Evolutionary conservation across 2,113 vertebrate genomes (phyloP), one percentile per base, ranked within the genome.

Genomic region (Heliornis fulica): DNA sequence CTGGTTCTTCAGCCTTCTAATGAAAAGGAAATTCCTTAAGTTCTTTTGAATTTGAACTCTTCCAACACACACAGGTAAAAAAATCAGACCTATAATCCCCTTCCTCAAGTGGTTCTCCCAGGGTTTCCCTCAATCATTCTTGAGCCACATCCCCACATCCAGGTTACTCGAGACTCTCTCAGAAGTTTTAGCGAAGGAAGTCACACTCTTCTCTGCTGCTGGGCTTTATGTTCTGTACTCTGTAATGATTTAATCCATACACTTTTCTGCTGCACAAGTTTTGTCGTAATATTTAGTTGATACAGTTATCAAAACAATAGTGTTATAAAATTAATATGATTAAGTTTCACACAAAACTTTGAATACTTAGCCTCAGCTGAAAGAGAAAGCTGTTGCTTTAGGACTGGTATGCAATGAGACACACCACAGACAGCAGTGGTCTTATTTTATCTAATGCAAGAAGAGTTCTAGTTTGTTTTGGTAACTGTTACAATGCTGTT

Each of bases 1-100:
- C 19, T 56, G 90, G 80, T 94, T 98, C 98, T 60, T 98, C 97
- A 69, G 77, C 64, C 45, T 94, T 87, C 90, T 91, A 53, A 71
- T 12, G 36, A 69, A 87, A 88, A 40, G 88, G 36, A 92, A 15
- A 83, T 63, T 41, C 50, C 26, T 54, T 75, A 45, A 94, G 28
- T 45, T 69, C n/a, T 81, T 80, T 48, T 21, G 10, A 84, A 54
- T 57, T 91, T 38, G 21, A 60, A 31, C 48, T 64, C 5, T 41
- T 76, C 46, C 31, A 64, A 48, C 31, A 80, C 57, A 72, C 71
- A 13, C 15, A 95, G 54, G 38, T 28, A 34, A 70, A 54, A 72
- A 7, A 23, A 92, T 20, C 45, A 90, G 38, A 43, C 5, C 15
- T 38, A 1, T 9, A 75, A 50, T 18, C 5, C 12, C 40, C 36